Evolutionary conservation across 1,140 invertebrate species (phyloP).

Genomic region (Episyrphus balteatus): DNA sequence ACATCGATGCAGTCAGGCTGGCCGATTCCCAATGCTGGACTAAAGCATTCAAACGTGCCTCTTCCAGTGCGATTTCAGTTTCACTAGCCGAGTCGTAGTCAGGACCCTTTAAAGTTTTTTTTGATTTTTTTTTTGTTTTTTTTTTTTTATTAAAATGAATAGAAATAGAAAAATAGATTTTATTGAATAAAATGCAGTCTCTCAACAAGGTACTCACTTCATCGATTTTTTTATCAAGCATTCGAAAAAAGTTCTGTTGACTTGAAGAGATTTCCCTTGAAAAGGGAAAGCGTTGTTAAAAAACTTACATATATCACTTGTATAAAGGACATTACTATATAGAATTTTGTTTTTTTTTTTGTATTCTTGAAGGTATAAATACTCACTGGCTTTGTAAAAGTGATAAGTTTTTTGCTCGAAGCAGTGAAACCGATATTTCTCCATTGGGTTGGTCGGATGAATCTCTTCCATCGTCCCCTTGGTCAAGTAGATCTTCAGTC

Average conservation of each 20-base stretch:
- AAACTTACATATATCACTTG: background rate
- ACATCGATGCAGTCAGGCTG: constrained; percentile 41
- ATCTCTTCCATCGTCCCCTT: constrained; percentile 1
- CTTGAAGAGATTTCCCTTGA: constrained; percentile 73
- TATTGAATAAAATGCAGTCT: background rate
- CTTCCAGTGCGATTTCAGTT: constrained; percentile 48
- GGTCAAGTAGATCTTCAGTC: too few species aligned
- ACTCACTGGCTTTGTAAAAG: constrained; percentile 36
- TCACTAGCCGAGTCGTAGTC: constrained; percentile 60
- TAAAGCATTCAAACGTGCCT: constrained; percentile 43
- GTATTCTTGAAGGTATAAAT: background rate
- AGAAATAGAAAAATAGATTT: background rate
- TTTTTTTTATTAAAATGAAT: too few species aligned
- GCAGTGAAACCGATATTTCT: constrained; percentile 32
- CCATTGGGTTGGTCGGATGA: constrained; percentile 20
- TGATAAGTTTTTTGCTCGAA: constrained; percentile 35
- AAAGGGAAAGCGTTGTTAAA: constrained; percentile 17
- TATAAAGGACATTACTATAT: background rate
- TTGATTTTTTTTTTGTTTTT: background rate
- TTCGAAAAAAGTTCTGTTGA: constrained; percentile 80
- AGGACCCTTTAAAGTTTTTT: constrained; percentile 45
- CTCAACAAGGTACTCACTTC: constrained; percentile 47
- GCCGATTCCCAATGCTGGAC: constrained; percentile 52
- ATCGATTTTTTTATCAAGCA: constrained; percentile 84
- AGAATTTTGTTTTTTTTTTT: too few species aligned